These are phyloP conservation scores for Mesoligia furuncula DNA, from an alignment of 2,888 invertebrate genomes.

Conservation along the genomic window DNA sequence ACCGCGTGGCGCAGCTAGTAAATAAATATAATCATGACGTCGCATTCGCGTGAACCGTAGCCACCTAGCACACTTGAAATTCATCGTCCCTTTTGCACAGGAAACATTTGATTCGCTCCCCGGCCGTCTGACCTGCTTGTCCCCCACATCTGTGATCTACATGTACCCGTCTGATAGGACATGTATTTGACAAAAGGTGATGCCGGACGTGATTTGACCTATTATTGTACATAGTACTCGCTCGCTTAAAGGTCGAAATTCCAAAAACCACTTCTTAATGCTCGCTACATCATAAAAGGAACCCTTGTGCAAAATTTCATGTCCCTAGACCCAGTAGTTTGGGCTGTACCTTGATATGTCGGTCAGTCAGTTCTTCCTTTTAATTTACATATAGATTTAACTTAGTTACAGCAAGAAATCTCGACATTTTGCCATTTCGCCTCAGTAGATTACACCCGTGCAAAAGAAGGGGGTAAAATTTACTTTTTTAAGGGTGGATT, in stretches of 20 bases:
- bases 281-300: background rate
- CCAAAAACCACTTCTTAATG: background rate
- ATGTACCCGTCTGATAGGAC: background rate
- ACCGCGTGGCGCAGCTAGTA: no score
- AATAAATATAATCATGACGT: background rate
- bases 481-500: background rate
- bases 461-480: background rate
- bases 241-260: background rate
- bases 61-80: background rate
- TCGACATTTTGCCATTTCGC: no score
- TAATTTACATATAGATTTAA: no score
- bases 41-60: background rate
- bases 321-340: background rate
- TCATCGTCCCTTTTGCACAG: slow-evolving; percentile 34
- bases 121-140: slow-evolving; percentile 15
- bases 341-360: background rate
- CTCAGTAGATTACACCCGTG: no score
- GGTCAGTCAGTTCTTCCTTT: no score
- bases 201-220: background rate
- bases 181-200: background rate
- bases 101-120: slow-evolving; percentile 45
- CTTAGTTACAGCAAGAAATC: no score
- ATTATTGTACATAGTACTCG: background rate
- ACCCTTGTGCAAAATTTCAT: background rate
- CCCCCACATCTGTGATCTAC: slow-evolving; percentile 26